Evolutionary conservation across 1,140 invertebrate species (phyloP), one percentile per base, ranked within the genome.

Genomic region (Belonocnema kinseyi): DNA sequence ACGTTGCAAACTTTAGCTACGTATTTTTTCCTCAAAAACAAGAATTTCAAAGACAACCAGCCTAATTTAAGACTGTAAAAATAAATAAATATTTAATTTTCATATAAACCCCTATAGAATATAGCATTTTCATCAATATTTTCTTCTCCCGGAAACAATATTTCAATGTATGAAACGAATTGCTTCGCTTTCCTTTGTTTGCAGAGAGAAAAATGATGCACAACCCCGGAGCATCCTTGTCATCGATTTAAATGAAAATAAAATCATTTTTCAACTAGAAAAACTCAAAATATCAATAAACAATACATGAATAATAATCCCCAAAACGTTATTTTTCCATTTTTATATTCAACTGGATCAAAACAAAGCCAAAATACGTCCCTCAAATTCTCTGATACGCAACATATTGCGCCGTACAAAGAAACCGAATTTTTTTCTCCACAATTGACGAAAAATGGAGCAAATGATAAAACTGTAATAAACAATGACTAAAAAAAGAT

Each of bases 101-200:
- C 40, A 10, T 11, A 10, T 11, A 10, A 46, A 46, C 7, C 40
- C 40, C 6, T 46, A 10, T 46, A 46, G 11, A 46, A 8, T 46
- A 46, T 46, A 46, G 40, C 40, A 46, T 46, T 10, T 11, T 46
- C 40, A 11, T 46, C 0, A 8, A 46, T 8, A 46, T 46, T 46
- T 46, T 46, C 6, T 46, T 46, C 40, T 46, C 10, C 0, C 8
- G 11, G 7, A 46, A 46, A 46, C 7, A 81, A 61, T 33, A 33
- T 46, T 46, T 11, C 7, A 46, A 46, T 11, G 40, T 11, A 46
- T 46, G 4, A 46, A 46, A 46, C 8, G 40, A 46, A 46, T 46
- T 46, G 40, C 40, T 54, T 54, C 16, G 21, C 0, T 33, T 66
- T 66, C 40, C 61, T 66, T 66, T 66, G 61, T 66, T 70, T 78